Conservation (phyloP, 2,113 vertebrate species). For the Sisor rabdophorus region DNA sequence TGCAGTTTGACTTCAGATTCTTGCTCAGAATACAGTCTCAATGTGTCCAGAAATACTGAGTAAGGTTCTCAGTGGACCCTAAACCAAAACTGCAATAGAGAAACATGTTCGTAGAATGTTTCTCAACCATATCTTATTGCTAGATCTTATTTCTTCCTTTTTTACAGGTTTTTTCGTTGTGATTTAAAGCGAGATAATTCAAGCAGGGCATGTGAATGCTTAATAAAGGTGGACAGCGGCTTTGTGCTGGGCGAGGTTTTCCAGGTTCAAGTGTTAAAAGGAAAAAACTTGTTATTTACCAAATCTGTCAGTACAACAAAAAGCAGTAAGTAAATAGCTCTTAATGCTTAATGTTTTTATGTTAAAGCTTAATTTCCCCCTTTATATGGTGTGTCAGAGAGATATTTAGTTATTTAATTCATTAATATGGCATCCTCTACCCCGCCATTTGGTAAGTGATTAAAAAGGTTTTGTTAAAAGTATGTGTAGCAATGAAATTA, state of each 20-base stretch:
- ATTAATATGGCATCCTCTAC: neutral
- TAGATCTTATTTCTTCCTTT: neutral
- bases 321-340: conserved; percentile 52
- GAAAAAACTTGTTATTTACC: neutral
- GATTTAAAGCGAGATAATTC: neutral
- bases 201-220: conserved; percentile 47
- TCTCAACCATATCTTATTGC: neutral
- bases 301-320: rapidly evolving
- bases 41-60: rapidly evolving
- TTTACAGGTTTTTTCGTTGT: conserved; percentile 8
- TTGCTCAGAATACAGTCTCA: conserved; percentile 54
- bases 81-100: neutral
- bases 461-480: neutral
- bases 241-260: rapidly evolving
- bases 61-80: conserved; percentile 21
- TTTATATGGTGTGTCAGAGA: neutral
- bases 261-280: conserved; percentile 20
- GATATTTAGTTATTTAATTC: neutral
- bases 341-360: neutral
- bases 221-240: rapidly evolving
- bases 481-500: neutral
- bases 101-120: neutral
- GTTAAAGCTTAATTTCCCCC: neutral
- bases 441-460: neutral
- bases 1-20: conserved; percentile 47